Conservation (phyloP, 2,797 vertebrate species). For the Myotis pilosus region DNA sequence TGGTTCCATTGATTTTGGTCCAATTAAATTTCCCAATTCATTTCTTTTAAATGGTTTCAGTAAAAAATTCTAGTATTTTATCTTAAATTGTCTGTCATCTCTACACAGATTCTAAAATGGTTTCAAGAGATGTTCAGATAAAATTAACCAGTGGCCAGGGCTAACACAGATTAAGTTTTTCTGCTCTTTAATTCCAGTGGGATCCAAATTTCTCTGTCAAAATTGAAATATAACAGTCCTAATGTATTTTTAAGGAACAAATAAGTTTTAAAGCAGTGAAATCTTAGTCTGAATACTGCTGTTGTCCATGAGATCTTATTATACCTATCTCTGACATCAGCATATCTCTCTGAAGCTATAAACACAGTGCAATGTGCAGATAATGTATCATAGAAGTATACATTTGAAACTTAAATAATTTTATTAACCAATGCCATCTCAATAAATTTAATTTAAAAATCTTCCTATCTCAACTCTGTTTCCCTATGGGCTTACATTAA, state of each 20-base stretch:
- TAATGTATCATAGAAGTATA: background rate
- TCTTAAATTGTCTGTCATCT: slow-evolving; percentile 42
- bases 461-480: background rate
- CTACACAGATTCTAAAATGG: background rate
- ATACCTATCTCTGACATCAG: background rate
- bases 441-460: background rate
- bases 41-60: slow-evolving; percentile 39
- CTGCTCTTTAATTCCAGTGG: slow-evolving; percentile 6
- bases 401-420: background rate
- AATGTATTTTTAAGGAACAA: background rate
- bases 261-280: background rate
- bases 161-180: slow-evolving; percentile 30
- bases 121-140: slow-evolving; percentile 17
- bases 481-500: background rate
- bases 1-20: slow-evolving; percentile 55
- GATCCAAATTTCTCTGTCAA: slow-evolving; percentile 27
- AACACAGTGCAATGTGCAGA: background rate
- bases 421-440: background rate
- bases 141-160: background rate
- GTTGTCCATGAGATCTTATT: background rate
- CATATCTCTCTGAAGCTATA: background rate
- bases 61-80: slow-evolving; percentile 45
- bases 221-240: background rate
- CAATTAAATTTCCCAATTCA: background rate
- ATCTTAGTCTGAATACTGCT: background rate